Conservation (phyloP, 2,113 vertebrate species). For the Parus major region DNA sequence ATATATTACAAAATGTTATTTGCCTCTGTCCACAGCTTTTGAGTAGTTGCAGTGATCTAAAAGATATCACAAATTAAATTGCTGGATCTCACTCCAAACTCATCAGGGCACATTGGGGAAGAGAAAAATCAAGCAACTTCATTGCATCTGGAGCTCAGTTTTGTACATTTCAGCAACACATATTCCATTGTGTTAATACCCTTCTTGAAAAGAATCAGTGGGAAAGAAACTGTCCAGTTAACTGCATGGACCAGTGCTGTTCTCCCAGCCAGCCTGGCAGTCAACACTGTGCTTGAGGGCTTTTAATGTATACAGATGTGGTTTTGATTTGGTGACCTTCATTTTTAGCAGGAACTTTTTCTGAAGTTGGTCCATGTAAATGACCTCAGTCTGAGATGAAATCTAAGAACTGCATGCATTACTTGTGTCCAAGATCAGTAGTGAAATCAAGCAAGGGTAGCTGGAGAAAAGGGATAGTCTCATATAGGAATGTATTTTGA, state of each 20-base stretch:
- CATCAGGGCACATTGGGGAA: neutral
- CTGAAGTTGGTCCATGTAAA: slow-evolving; percentile 1
- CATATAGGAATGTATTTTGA: neutral
- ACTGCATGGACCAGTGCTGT: neutral
- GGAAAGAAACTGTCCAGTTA: neutral
- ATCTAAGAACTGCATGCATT: slow-evolving; percentile 1
- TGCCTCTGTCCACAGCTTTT: neutral
- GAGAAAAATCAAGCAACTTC: neutral
- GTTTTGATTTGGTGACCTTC: slow-evolving; percentile 26
- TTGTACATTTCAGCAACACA: neutral
- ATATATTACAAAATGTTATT: neutral
- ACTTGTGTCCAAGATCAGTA: neutral
- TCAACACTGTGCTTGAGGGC: neutral
- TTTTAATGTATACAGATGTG: neutral
- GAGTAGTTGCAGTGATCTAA: neutral
- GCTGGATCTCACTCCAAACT: neutral
- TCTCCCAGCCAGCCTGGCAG: neutral
- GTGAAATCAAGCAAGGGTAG: neutral
- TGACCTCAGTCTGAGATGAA: slow-evolving; percentile 3
- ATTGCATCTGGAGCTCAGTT: neutral
- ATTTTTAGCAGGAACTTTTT: neutral
- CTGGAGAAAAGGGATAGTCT: neutral
- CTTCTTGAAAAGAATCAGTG: neutral
- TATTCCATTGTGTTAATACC: neutral
- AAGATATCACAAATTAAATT: slow-evolving; percentile 21